phyloP scores from a whole-genome alignment of 1,140 invertebrate genomes.

The Scylla paramamosain region DNA sequence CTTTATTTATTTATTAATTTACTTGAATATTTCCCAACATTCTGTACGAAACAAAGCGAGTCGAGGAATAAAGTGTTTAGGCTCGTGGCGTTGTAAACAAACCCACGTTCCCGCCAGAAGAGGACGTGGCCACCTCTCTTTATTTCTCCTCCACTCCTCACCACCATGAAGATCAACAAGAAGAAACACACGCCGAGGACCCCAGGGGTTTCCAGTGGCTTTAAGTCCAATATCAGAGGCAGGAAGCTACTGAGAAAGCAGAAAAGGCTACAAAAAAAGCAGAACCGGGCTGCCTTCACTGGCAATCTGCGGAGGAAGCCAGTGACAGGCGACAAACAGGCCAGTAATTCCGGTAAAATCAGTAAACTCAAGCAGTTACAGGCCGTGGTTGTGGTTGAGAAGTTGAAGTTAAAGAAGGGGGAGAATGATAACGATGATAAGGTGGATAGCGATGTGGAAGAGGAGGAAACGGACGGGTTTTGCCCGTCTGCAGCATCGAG shows the following conservation, averaged over 20 bases:
- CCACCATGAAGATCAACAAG: conserved; percentile 27
- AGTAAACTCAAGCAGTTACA: background rate
- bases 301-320: background rate
- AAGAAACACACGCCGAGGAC: background rate
- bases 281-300: background rate
- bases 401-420: background rate
- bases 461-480: conserved; percentile 37
- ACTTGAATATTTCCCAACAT: too few relatives aligned
- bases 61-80: background rate
- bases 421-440: background rate
- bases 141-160: too few relatives aligned
- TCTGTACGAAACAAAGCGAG: too few relatives aligned
- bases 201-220: background rate
- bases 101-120: background rate
- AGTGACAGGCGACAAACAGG: background rate
- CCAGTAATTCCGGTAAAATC: background rate
- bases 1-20: too few relatives aligned
- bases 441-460: background rate
- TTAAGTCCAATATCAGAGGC: background rate
- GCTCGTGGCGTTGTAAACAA: conserved; percentile 5
- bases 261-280: conserved; percentile 24
- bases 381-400: background rate
- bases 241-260: conserved; percentile 9
- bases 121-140: background rate
- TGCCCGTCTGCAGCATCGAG: background rate